Base-by-base conservation (phyloP, 1,140 invertebrate genomes). In the Drosophila ficusphila region DNA sequence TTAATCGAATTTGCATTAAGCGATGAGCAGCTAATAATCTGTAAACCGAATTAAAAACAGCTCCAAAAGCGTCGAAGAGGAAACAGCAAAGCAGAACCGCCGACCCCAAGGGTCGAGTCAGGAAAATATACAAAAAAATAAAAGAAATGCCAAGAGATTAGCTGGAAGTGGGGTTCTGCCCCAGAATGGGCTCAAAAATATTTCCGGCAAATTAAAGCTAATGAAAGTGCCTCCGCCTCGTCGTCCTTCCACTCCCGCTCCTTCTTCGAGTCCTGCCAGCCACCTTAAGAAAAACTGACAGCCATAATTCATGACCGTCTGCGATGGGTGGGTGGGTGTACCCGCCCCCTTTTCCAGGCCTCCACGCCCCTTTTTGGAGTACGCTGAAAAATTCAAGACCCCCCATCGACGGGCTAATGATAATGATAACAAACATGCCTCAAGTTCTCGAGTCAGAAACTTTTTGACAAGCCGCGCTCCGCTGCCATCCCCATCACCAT, bases 121-220 rank as follows among this genome's bases (percentile, higher is more conserved):
- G 7, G 12, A 33, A 2, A 0, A 44, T 44, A 27, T n/a, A n/a
- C n/a, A 34, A 42, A 54, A 36, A 46, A 41, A 65, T 52, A 44
- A 31, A 31, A 61, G 14, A 61, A 62, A 62, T 27, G 36, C 56
- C 16, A 64, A 42, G 18, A 72, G 57, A 49, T 76, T 52, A 68
- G 46, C 47, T 11, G 6, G 36, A 61, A 54, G 42, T 14, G 44
- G 44, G 39, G 14, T 6, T 18, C 18, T 9, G 16, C 60, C 6
- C 18, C 16, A 21, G 34, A 60, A 25, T 61, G 44, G 61, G 53
- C 60, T 57, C 64, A n/a, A 61, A 89, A 89, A 90, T 90, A 90
- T 79, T 90, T 90, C 72, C 72, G 78, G 65, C 79, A 90, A 90
- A 90, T 90, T 90, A 74, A 90, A 88, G 88, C 88, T 90, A 90